These are phyloP conservation scores for Hetaerina americana DNA, from an alignment of 1,140 invertebrate genomes.

Conservation along the genomic window DNA sequence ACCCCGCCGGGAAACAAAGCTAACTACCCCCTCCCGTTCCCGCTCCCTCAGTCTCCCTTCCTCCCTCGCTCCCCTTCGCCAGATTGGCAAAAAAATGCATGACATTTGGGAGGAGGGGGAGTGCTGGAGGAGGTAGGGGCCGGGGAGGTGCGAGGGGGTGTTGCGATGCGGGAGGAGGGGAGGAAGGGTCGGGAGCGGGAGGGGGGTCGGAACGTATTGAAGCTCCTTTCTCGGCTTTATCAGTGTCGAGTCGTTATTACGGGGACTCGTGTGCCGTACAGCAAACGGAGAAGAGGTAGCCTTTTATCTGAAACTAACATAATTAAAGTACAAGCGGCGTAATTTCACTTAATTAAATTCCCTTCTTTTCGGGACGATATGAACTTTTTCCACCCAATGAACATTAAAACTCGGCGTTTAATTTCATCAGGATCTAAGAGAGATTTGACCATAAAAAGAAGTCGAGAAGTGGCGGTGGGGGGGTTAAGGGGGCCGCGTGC, in stretches of 20 bases:
- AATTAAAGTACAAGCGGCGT: conserved; percentile 39
- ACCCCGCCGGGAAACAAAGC: too few species aligned
- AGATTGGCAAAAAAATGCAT: conserved; percentile 15
- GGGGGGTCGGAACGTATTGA: not conserved
- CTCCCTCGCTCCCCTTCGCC: not conserved
- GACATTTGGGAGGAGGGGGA: conserved; percentile 9
- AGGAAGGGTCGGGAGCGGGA: not conserved
- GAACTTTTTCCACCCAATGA: conserved; percentile 33
- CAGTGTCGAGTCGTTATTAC: conserved; percentile 6
- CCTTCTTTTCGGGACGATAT: conserved; percentile 31
- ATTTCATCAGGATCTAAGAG: conserved; percentile 34
- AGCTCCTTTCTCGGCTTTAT: conserved; percentile 14
- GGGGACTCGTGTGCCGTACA: conserved; percentile 2
- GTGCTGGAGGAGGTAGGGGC: not conserved
- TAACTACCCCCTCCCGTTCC: not conserved
- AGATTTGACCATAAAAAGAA: conserved; percentile 32
- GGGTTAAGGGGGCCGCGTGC: conserved; percentile 10
- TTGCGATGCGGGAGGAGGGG: not conserved
- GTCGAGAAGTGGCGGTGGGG: conserved; percentile 7
- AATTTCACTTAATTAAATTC: conserved; percentile 41
- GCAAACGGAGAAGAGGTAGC: conserved; percentile 16
- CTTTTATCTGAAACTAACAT: conserved; percentile 33
- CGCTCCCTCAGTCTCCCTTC: not conserved
- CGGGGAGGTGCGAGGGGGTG: not conserved
- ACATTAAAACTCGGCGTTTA: conserved; percentile 35